Evolutionary conservation across 2,888 invertebrate genomes (phyloP).

Genomic region (Drosophila affinis): DNA sequence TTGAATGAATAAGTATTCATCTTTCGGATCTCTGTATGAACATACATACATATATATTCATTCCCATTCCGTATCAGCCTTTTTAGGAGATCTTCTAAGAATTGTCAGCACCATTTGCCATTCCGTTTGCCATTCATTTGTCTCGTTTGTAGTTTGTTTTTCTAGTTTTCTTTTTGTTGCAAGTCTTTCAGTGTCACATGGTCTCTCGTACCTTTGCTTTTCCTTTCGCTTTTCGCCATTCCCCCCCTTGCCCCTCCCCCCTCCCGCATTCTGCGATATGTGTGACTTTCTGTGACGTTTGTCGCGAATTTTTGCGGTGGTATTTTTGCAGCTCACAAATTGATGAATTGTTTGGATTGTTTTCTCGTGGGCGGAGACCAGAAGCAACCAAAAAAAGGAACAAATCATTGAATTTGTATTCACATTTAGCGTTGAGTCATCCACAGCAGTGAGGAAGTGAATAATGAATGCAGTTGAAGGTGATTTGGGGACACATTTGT

Average conservation of each 20-base stretch:
- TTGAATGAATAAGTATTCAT: background rate
- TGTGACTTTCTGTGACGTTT: conserved; percentile 62
- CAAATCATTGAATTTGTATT: conserved; percentile 54
- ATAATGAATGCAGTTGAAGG: conserved; percentile 42
- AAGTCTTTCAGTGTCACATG: conserved; percentile 25
- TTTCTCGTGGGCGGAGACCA: conserved; percentile 18
- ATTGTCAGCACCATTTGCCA: background rate
- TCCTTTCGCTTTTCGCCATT: background rate
- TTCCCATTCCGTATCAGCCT: background rate
- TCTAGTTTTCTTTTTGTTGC: conserved; percentile 1
- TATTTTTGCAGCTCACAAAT: conserved; percentile 37
- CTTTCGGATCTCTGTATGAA: background rate
- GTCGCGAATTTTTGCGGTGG: conserved; percentile 44
- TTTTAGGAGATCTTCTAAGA: conserved; percentile 8
- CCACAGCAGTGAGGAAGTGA: conserved; percentile 25
- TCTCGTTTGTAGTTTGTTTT: conserved; percentile 25
- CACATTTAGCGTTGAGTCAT: conserved; percentile 43
- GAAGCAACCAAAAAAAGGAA: conserved; percentile 4
- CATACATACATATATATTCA: background rate
- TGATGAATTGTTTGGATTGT: conserved; percentile 56
- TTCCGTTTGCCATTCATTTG: background rate
- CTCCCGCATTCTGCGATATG: background rate
- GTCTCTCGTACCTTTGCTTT: conserved; percentile 7
- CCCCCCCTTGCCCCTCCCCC: too few relatives aligned
- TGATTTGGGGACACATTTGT: conserved; percentile 23